Evolutionary conservation across 2,797 vertebrate genomes (phyloP).

Genomic region (Danio kyathit): DNA sequence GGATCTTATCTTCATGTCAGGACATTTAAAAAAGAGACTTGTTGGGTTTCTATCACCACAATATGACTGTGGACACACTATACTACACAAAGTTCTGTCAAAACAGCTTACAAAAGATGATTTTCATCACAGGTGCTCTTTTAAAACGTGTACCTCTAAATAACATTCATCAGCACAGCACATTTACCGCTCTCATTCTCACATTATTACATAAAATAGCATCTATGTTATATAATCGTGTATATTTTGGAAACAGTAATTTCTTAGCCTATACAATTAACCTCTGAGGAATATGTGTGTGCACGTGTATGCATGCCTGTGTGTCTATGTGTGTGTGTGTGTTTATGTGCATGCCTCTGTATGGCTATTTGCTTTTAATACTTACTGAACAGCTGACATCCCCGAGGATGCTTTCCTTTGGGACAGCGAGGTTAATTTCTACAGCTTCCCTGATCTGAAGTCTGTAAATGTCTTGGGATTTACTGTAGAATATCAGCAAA

Average conservation of each 20-base stretch:
- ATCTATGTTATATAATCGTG: constrained; percentile 20
- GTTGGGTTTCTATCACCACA: too few relatives aligned
- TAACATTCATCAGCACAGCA: too few relatives aligned
- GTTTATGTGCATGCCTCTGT: constrained; percentile 30
- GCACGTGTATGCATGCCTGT: constrained; percentile 7
- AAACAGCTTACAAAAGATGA: too few relatives aligned
- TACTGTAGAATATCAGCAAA: constrained; percentile 44
- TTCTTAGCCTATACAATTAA: constrained; percentile 22
- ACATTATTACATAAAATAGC: neutral
- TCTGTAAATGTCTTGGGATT: constrained; percentile 67
- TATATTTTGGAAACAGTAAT: constrained; percentile 1
- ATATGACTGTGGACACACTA: too few relatives aligned
- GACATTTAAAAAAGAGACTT: too few relatives aligned
- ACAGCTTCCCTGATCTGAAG: constrained; percentile 69
- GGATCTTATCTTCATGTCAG: too few relatives aligned
- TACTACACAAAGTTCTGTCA: too few relatives aligned
- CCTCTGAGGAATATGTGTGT: constrained; percentile 16
- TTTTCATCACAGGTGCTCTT: too few relatives aligned
- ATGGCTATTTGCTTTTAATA: constrained; percentile 17
- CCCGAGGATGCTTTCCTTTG: constrained; percentile 69
- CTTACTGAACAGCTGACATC: constrained; percentile 74
- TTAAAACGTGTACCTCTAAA: too few relatives aligned
- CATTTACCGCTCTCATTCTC: too few relatives aligned
- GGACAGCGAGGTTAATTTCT: constrained; percentile 72
- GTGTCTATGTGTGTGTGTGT: neutral